phyloP scores from a whole-genome alignment of 2,797 vertebrate genomes.

The Taenioides sp. region DNA sequence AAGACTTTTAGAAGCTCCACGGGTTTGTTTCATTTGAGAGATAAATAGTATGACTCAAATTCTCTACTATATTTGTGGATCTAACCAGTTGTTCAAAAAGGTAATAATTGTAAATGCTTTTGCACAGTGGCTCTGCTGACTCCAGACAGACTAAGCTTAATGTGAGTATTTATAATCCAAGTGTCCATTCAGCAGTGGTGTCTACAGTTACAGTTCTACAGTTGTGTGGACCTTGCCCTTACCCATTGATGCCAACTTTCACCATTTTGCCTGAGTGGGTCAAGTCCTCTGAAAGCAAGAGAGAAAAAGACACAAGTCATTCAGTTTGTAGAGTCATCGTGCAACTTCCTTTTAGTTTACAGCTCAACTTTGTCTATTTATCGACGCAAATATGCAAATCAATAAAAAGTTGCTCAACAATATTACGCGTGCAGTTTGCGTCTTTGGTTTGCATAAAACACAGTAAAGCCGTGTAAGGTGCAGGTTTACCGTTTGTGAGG shows the following conservation, averaged over 20 bases:
- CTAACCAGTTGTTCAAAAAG: neutral
- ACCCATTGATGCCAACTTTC: conserved; percentile 85
- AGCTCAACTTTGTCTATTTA: neutral
- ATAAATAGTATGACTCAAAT: neutral
- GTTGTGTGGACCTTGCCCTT: conserved; percentile 42
- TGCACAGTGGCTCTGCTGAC: neutral
- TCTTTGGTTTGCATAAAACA: neutral
- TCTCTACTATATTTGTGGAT: neutral
- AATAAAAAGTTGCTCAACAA: neutral
- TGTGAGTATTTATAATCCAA: neutral
- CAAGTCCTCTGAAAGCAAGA: conserved; percentile 70
- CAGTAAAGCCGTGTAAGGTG: neutral
- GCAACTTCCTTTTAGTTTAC: neutral
- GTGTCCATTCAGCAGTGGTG: neutral
- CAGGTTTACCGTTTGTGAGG: conserved; percentile 77
- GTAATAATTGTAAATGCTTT: conserved; percentile 1
- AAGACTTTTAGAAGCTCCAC: neutral
- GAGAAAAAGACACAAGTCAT: neutral
- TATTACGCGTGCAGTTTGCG: neutral
- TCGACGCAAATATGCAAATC: neutral
- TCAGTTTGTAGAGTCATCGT: conserved; percentile 16
- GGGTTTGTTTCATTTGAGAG: neutral
- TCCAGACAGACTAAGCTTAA: neutral
- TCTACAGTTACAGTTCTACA: neutral
- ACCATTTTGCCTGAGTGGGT: conserved; percentile 80